These are phyloP conservation scores for Tenodera sinensis DNA, from an alignment of 2,888 invertebrate species.

Conservation along the genomic window DNA sequence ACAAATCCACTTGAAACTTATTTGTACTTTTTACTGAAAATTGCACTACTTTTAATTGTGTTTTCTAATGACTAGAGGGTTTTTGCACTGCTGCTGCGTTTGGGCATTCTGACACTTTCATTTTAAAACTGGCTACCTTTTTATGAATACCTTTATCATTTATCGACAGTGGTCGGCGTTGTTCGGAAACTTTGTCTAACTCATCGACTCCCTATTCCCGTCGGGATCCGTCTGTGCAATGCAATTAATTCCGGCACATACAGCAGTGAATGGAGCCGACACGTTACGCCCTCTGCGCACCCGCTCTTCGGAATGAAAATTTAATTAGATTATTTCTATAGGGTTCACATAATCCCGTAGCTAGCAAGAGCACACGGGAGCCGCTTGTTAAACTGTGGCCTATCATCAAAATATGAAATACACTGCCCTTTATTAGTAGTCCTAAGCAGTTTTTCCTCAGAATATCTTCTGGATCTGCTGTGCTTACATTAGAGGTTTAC, in stretches of 20 bases:
- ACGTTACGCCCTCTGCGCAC: neutral
- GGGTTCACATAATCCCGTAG: constrained; percentile 6
- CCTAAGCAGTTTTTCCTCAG: neutral
- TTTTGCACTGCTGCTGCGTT: neutral
- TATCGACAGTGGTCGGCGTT: neutral
- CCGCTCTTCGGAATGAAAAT: constrained; percentile 5
- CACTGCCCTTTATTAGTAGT: neutral
- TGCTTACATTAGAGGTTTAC: neutral
- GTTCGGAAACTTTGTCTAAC: neutral
- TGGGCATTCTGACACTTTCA: neutral
- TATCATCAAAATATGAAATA: neutral
- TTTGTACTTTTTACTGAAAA: no score
- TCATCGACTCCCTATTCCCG: neutral
- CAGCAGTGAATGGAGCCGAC: neutral
- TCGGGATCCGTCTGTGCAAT: neutral
- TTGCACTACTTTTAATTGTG: neutral
- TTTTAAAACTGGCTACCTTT: neutral
- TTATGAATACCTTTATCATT: neutral
- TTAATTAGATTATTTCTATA: constrained; percentile 15
- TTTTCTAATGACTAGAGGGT: neutral
- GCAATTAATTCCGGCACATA: constrained; percentile 1
- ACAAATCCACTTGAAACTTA: no score
- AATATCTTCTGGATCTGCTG: neutral
- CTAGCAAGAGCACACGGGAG: neutral
- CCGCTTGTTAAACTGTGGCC: neutral